Conservation (phyloP, 2,888 invertebrate species). For the Hermaeophaga mercurialis region DNA sequence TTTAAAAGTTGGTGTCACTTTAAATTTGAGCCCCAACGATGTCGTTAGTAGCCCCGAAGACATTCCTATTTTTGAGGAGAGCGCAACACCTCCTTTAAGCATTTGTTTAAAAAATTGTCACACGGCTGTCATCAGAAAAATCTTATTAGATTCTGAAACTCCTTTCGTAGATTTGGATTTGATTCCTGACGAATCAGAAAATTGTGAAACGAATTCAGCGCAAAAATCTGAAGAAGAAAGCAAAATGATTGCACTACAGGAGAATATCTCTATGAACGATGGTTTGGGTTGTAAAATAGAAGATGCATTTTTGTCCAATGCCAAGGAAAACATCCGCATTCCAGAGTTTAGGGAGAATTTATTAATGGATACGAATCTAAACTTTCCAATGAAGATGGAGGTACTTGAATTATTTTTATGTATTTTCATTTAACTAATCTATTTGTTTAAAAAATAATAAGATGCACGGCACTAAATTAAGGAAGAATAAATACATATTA, state of each 20-base stretch:
- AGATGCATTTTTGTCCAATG: constrained; percentile 66
- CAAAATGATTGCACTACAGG: background rate
- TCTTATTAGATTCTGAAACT: constrained; percentile 6
- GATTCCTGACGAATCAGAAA: background rate
- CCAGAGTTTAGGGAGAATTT: constrained; percentile 29
- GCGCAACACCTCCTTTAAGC: constrained; percentile 1
- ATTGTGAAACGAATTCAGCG: too few species aligned
- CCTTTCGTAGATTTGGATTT: constrained; percentile 10
- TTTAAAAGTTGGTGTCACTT: background rate
- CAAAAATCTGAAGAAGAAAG: background rate
- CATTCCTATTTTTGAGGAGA: background rate
- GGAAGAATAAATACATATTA: too few species aligned
- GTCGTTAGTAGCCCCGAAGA: background rate
- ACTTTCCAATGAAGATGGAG: constrained; percentile 41
- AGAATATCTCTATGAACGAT: constrained; percentile 30
- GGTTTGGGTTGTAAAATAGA: constrained; percentile 58
- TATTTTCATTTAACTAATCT: too few species aligned
- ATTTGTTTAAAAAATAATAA: too few species aligned
- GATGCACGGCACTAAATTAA: too few species aligned
- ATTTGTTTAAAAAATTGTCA: constrained; percentile 8
- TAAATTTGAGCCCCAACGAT: background rate
- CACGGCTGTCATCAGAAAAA: constrained; percentile 11
- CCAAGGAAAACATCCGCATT: constrained; percentile 60
- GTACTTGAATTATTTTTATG: too few species aligned
- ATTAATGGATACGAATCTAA: constrained; percentile 42